Conservation (phyloP, 2,113 vertebrate species). For the Periophthalmus modestus region DNA sequence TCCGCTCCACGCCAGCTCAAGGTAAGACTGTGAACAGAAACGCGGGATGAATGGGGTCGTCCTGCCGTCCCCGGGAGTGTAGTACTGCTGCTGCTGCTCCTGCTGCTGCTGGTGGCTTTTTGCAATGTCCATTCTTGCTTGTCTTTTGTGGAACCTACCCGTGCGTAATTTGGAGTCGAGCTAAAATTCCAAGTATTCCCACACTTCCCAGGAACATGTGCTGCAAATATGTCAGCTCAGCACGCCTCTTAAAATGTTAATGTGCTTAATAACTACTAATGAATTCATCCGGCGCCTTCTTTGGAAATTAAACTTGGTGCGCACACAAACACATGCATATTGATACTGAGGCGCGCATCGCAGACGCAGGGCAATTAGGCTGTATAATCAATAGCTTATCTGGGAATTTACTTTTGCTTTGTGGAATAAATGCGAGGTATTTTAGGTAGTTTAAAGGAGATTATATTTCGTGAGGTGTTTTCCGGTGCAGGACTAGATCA, state of each 20-base stretch:
- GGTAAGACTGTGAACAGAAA: conserved; percentile 58
- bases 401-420: conserved; percentile 23
- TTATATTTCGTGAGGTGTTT: not conserved
- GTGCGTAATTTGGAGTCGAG: not conserved
- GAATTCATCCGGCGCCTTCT: conserved; percentile 41
- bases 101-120: not conserved
- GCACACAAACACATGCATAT: conserved; percentile 27
- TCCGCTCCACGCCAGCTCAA: conserved; percentile 69
- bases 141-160: not conserved
- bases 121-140: not conserved
- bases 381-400: conserved; percentile 33
- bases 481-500: no score
- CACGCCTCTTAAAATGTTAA: conserved; percentile 48
- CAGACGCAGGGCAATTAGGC: conserved; percentile 8
- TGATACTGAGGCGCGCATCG: conserved; percentile 25
- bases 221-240: conserved; percentile 26
- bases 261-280: conserved; percentile 58
- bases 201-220: not conserved
- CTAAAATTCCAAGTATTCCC: not conserved
- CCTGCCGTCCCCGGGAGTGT: not conserved
- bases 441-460: conserved; percentile 19
- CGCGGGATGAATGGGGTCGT: not conserved
- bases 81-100: no score
- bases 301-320: conserved; percentile 41
- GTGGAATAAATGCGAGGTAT: conserved; percentile 29